Conservation (phyloP, 2,888 invertebrate species). For the Drosophila trichaetosa region DNA sequence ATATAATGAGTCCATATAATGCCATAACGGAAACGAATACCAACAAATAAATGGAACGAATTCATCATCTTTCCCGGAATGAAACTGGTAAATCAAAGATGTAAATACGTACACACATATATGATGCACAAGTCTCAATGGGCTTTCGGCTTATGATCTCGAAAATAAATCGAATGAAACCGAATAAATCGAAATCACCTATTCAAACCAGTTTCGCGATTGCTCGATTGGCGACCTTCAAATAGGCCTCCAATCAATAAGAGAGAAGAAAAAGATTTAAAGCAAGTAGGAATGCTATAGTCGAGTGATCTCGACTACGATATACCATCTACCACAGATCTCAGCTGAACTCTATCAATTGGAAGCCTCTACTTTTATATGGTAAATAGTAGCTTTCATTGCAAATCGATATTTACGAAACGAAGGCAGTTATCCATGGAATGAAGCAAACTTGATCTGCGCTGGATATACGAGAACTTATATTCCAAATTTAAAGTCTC, state of each 20-base stretch:
- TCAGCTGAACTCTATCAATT: not conserved
- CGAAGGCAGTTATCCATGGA: not conserved
- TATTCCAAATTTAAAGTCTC: not conserved
- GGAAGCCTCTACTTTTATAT: not conserved
- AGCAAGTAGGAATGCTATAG: not conserved
- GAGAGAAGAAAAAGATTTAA: no score
- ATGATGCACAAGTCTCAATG: not conserved
- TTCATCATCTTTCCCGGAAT: not conserved
- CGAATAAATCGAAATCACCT: conserved; percentile 55
- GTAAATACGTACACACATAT: not conserved
- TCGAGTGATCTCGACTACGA: not conserved
- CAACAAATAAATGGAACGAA: not conserved
- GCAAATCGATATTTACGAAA: not conserved
- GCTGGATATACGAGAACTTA: not conserved
- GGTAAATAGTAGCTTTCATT: not conserved
- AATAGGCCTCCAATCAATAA: conserved; percentile 7
- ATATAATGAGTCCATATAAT: not conserved
- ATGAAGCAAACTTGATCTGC: not conserved
- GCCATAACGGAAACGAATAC: not conserved
- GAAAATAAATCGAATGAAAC: conserved; percentile 52
- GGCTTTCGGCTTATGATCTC: not conserved
- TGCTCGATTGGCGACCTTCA: conserved; percentile 37
- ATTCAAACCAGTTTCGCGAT: conserved; percentile 45
- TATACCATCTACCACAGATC: not conserved
- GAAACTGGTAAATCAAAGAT: not conserved